Percentiles rank a stretch among this genome's conserved stretches.
Conservation (phyloP, 1,140 invertebrate species). For the Atta colombica region DNA sequence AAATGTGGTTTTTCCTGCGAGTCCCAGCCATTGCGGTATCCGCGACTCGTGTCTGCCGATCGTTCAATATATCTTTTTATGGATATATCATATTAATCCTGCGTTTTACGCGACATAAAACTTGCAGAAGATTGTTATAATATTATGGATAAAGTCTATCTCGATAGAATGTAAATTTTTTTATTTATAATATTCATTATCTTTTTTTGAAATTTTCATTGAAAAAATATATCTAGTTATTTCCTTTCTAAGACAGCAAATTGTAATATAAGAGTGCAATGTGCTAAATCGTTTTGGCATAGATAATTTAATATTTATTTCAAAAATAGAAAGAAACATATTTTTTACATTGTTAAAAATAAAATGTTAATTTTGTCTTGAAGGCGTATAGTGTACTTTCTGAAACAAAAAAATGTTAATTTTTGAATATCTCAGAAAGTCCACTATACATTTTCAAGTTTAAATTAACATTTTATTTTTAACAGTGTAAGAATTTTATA, state of each 20-base stretch:
- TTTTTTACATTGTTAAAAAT: neutral
- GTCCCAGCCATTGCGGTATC: conserved; percentile 15
- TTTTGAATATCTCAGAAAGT: too few relatives aligned
- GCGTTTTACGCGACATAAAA: neutral
- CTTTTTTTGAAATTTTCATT: neutral
- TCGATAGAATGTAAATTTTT: neutral
- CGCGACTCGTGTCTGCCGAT: neutral
- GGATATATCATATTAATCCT: neutral
- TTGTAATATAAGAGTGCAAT: neutral
- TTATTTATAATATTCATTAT: neutral
- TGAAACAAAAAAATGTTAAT: too few relatives aligned
- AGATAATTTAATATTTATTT: conserved; percentile 2
- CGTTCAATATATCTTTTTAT: neutral
- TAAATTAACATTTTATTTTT: too few relatives aligned
- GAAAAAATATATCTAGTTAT: neutral
- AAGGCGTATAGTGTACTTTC: too few relatives aligned
- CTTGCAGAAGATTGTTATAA: neutral
- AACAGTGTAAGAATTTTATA: too few relatives aligned
- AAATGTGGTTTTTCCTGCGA: conserved; percentile 29
- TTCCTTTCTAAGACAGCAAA: neutral
- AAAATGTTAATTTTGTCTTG: too few relatives aligned
- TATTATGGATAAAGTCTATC: neutral
- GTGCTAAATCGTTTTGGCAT: neutral
- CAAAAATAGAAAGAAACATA: neutral
- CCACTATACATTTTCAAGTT: too few relatives aligned